These are phyloP conservation scores for Cheilosia scutellata DNA, from an alignment of 2,888 invertebrate species.

Conservation along the genomic window DNA sequence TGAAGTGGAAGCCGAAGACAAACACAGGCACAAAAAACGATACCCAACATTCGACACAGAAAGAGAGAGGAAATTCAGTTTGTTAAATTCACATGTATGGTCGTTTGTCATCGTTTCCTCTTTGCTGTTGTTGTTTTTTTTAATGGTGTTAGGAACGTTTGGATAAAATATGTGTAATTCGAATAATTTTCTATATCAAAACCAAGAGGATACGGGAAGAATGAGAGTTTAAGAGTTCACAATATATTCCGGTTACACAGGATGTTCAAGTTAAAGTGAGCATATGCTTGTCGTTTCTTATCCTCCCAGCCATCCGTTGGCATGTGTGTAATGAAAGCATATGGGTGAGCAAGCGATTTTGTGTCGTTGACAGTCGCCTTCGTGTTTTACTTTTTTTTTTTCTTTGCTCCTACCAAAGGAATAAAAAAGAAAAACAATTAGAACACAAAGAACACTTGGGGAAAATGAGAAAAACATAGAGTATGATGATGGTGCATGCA, in stretches of 20 bases:
- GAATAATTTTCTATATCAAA: constrained; percentile 56
- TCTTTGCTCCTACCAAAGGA: not conserved
- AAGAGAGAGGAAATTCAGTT: constrained; percentile 14
- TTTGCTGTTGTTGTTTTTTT: constrained; percentile 24
- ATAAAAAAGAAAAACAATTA: constrained; percentile 27
- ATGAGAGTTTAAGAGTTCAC: constrained; percentile 74
- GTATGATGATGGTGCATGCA: constrained; percentile 4
- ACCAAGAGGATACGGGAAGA: constrained; percentile 41
- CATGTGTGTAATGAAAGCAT: constrained; percentile 14
- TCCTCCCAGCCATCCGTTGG: constrained; percentile 23
- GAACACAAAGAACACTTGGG: constrained; percentile 31
- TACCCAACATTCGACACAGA: not conserved
- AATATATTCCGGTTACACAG: constrained; percentile 76
- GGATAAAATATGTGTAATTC: constrained; percentile 60
- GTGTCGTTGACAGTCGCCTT: constrained; percentile 40
- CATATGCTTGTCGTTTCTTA: constrained; percentile 61
- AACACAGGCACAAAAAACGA: not conserved
- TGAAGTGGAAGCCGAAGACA: constrained; percentile 27
- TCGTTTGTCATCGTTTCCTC: constrained; percentile 62
- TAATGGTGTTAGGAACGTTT: constrained; percentile 48
- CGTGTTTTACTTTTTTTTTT: not conserved
- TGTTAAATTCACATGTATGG: constrained; percentile 44
- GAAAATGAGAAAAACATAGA: constrained; percentile 12
- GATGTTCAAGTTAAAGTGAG: constrained; percentile 74
- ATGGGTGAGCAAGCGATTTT: constrained; percentile 54